phyloP scores from a whole-genome alignment of 2,888 invertebrate genomes.

The Catocala fraxini region DNA sequence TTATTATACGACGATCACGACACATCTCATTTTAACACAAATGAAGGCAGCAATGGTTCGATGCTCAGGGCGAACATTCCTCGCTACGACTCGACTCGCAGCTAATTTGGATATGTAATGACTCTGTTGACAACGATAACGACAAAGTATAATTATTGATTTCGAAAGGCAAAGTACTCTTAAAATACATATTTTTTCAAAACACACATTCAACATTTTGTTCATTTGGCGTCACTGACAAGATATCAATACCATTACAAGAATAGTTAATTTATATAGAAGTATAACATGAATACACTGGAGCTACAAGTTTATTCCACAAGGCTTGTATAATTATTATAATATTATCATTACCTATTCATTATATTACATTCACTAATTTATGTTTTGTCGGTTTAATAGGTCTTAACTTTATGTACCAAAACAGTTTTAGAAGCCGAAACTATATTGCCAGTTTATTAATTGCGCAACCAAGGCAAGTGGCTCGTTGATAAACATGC shows the following conservation, averaged over 20 bases:
- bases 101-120: conserved; percentile 36
- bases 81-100: conserved; percentile 15
- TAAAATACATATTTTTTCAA: conserved; percentile 36
- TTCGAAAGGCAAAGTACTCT: conserved; percentile 43
- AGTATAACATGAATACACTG: conserved; percentile 47
- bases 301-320: conserved; percentile 36
- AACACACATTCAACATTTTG: conserved; percentile 38
- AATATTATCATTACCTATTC: conserved; percentile 32
- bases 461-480: conserved; percentile 70
- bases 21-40: conserved; percentile 21
- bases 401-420: conserved; percentile 41
- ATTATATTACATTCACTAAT: conserved; percentile 39
- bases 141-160: conserved; percentile 29
- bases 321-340: conserved; percentile 37
- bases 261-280: conserved; percentile 48
- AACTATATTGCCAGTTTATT: conserved; percentile 44
- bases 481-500: conserved; percentile 73
- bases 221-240: conserved; percentile 48
- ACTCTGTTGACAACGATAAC: conserved; percentile 34
- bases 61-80: conserved; percentile 24
- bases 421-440: conserved; percentile 43
- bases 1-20: conserved; percentile 10
- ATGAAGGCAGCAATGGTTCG: conserved; percentile 27
- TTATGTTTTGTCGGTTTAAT: conserved; percentile 37
- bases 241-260: conserved; percentile 47